phyloP scores from a whole-genome alignment of 2,888 invertebrate genomes.

The Criorhina ranunculi region DNA sequence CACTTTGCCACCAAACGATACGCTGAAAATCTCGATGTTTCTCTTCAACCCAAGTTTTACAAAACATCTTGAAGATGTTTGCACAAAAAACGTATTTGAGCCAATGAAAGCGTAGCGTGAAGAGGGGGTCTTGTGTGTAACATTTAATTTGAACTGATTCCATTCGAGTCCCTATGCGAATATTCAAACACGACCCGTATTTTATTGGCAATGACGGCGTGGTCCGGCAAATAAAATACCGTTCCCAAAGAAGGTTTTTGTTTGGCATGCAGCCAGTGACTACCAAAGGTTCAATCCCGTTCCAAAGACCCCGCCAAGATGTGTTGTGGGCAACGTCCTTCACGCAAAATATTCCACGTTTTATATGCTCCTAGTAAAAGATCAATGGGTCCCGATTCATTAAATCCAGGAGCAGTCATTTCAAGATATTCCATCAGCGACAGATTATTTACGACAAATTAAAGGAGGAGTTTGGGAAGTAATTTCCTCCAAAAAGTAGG shows the following conservation, averaged over 20 bases:
- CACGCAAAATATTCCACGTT: conserved; percentile 1
- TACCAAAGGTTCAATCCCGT: too few relatives aligned
- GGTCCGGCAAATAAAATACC: not conserved
- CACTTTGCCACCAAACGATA: not conserved
- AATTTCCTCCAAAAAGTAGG: not conserved
- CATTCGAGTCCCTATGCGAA: not conserved
- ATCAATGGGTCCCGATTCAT: not conserved
- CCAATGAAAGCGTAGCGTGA: not conserved
- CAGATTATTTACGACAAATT: not conserved
- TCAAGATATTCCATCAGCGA: too few relatives aligned
- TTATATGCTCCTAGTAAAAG: not conserved
- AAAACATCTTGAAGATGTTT: conserved; percentile 22
- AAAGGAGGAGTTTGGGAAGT: conserved; percentile 9
- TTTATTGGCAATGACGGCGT: not conserved
- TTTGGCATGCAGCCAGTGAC: conserved; percentile 3
- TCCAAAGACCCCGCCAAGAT: not conserved
- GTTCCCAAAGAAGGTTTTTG: conserved; percentile 6
- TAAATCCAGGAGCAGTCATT: too few relatives aligned
- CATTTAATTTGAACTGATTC: not conserved
- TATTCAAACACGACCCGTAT: not conserved
- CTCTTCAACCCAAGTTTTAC: not conserved
- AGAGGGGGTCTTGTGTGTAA: not conserved
- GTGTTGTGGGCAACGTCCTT: not conserved
- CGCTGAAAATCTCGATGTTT: conserved; percentile 8
- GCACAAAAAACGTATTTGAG: not conserved